A percentile compares a stretch with the other conserved stretches of the same genome.
Evolutionary conservation across 1,140 invertebrate genomes (phyloP).

Genomic region (Cryptotermes secundus): DNA sequence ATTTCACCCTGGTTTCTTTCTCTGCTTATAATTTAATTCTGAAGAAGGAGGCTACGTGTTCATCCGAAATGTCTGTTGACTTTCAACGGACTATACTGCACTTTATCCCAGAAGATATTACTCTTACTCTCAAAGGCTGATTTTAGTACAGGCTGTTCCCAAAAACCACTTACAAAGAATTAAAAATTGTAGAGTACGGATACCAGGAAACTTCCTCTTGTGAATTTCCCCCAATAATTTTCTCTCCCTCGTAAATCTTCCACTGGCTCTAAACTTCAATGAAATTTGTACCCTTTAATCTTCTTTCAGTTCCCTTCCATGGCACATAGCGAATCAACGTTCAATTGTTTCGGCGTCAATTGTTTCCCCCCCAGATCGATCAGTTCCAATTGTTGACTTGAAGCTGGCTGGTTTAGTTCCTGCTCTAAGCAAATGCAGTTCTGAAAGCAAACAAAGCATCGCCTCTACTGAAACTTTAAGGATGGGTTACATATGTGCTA

Average conservation of each 20-base stretch:
- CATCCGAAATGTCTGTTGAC: no score
- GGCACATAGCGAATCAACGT: neutral
- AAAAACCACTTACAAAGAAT: no score
- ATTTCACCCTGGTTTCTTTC: no score
- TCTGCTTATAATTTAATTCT: no score
- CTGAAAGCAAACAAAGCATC: neutral
- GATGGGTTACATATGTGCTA: constrained; percentile 1
- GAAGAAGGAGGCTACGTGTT: no score
- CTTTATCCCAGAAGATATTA: no score
- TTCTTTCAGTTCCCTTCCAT: neutral
- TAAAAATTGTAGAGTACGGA: no score
- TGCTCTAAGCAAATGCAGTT: neutral
- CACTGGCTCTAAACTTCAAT: neutral
- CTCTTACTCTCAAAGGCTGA: no score
- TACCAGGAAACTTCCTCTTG: no score
- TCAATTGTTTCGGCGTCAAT: neutral
- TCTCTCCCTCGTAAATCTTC: neutral
- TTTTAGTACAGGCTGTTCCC: no score
- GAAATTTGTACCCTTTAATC: neutral
- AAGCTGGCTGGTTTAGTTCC: no score
- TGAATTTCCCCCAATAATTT: neutral
- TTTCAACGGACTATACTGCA: no score
- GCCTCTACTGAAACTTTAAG: neutral
- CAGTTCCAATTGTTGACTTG: neutral
- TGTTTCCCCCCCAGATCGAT: neutral